Percentiles rank a stretch among this genome's conserved stretches.
Evolutionary conservation across 2,797 vertebrate species (phyloP).

Genomic region (Hybognathus amarus): DNA sequence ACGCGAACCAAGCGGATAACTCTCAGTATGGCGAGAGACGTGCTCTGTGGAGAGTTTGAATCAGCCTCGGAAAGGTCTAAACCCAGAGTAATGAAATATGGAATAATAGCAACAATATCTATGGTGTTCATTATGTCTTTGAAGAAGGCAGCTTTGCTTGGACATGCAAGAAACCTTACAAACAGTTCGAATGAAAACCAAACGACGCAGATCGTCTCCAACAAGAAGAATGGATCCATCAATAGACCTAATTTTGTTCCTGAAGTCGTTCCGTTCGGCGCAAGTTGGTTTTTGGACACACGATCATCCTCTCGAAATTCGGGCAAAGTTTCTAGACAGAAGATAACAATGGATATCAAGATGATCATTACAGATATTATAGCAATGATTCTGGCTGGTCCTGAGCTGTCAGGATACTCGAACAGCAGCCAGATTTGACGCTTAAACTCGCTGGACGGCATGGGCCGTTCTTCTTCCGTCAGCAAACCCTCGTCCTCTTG

Average conservation of each 20-base stretch:
- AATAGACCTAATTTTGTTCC: conserved; percentile 75
- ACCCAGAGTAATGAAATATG: conserved; percentile 91
- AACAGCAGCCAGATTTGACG: conserved; percentile 94
- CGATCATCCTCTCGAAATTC: conserved; percentile 82
- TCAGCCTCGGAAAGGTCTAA: conserved; percentile 86
- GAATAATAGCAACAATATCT: conserved; percentile 90
- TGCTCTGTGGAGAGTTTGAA: conserved; percentile 85
- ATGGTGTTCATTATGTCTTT: conserved; percentile 97
- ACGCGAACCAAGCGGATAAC: conserved; percentile 90
- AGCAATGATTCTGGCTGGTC: conserved; percentile 87
- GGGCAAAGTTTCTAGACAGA: conserved; percentile 93
- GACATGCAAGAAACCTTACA: conserved; percentile 89
- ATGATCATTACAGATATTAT: conserved; percentile 94
- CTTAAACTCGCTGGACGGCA: conserved; percentile 85
- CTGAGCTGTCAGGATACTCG: conserved; percentile 93
- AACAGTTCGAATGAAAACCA: conserved; percentile 95
- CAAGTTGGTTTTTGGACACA: conserved; percentile 24
- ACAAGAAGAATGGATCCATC: conserved; percentile 92
- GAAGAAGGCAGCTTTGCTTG: conserved; percentile 91
- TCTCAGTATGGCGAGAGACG: conserved; percentile 88
- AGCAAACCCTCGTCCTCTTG: conserved; percentile 89
- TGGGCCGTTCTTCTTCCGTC: conserved; percentile 84
- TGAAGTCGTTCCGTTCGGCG: conserved; percentile 60
- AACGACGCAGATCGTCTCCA: conserved; percentile 91
- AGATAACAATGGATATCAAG: conserved; percentile 92